A percentile compares a stretch with the other conserved stretches of the same genome.
These are phyloP conservation scores for Lophochroa leadbeateri DNA, from an alignment of 2,113 vertebrate species.

Conservation along the genomic window DNA sequence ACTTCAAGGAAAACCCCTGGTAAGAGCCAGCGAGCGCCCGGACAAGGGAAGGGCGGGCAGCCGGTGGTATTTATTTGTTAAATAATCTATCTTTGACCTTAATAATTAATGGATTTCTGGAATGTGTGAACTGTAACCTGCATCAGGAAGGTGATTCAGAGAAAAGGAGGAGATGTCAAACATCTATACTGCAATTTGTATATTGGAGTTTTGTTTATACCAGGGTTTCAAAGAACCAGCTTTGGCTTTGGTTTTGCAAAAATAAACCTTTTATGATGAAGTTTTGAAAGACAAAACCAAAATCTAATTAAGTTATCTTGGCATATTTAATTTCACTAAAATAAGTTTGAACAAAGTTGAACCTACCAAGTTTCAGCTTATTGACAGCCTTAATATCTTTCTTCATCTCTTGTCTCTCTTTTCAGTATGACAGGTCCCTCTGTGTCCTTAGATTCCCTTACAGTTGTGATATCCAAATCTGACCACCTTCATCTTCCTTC, in stretches of 20 bases:
- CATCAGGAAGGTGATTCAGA: background rate
- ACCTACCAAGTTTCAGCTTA: background rate
- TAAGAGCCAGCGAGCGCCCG: background rate
- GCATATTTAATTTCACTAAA: background rate
- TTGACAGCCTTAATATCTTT: background rate
- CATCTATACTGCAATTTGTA: background rate
- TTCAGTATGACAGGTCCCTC: background rate
- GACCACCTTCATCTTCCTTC: background rate
- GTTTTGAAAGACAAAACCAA: background rate
- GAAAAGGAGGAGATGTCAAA: background rate
- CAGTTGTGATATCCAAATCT: background rate
- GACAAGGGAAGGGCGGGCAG: background rate
- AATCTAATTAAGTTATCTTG: background rate
- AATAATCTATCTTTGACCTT: background rate
- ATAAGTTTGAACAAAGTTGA: background rate
- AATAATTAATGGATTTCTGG: background rate
- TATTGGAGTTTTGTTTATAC: background rate
- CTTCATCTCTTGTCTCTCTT: background rate
- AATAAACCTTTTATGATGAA: background rate
- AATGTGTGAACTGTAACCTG: background rate
- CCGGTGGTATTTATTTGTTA: background rate
- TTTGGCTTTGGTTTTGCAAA: background rate
- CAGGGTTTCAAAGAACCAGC: background rate
- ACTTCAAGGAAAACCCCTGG: background rate
- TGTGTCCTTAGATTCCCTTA: background rate